Evolutionary conservation across 2,797 vertebrate genomes (phyloP), one percentile per base, ranked within the genome.

Genomic region (Eidolon dupreanum): DNA sequence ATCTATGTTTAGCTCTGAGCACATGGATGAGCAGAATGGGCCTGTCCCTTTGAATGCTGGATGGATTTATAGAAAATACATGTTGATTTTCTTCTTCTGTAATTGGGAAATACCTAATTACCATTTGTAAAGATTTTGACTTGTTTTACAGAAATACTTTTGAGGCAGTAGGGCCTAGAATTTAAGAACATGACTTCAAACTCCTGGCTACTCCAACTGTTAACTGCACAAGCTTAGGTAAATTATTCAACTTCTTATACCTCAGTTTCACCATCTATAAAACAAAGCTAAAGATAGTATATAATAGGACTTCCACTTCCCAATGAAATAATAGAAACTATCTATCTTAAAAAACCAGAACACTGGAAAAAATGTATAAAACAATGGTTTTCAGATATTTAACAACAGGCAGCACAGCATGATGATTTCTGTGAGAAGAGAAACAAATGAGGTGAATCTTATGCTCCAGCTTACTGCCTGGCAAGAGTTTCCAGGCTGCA

Each of bases 71-170:
- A 38, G 20, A 28, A 82, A 88, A 96, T 24, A 55, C 4, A 65
- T 38, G 31, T 28, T 68, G 38, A 43, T 43, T 79, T 92, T 8
- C 28, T 92, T 74, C 41, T 82, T 95, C 51, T 92, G 13, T 55
- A 78, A 78, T 20, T 84, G 51, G 73, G 46, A 95, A 96, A 90
- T 90, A 75, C 16, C 31, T 65, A 87, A 31, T 82, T 70, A 77
- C 51, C 46, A 89, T 71, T 65, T 59, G 28, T 55, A 96, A 87
- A 85, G 66, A 79, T 90, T 92, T 38, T 74, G 38, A 87, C 51
- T 92, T 93, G 77, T 73, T 92, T 85, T 68, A 49, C 38, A 78
- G 33, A 93, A 88, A 75, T 38, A 46, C 12, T 92, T 96, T 74
- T 81, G 75, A 93, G 92, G 89, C 22, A 61, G 49, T 33, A 74